Evolutionary conservation across 2,888 invertebrate genomes (phyloP), one percentile per base, ranked within the genome.

Genomic region (Torymus auratus): DNA sequence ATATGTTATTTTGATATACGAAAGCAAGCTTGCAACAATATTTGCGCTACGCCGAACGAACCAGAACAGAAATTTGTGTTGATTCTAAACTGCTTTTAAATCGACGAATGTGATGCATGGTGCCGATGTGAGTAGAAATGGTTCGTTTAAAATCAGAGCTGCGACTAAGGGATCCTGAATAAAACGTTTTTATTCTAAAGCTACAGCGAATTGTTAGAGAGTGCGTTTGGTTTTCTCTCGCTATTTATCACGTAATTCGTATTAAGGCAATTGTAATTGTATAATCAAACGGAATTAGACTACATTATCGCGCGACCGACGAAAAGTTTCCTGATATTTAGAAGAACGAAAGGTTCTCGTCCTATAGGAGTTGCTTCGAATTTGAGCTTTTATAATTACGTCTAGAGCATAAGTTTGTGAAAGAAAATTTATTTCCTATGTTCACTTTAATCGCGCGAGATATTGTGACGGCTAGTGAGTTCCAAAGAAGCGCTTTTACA

Each of bases 401-500:
- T 55, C 20, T 81, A 81, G 69, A 15, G 60, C 61, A 15, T 81
- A 78, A 55, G 12, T 61, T 65, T 50, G 41, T 41, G 11, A 64
- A 68, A 17, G 52, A 15, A 75, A 75, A 76, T 75, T 75, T 10
- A 28, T 79, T 76, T 82, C 72, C 79, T 79, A 82, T 78, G 64
- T 68, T 75, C 72, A 71, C 62, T 75, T 60, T 68, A 17, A 82
- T 75, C 55, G 68, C 20, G 69, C 28, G 69, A 79, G 72, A 60
- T 76, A 69, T 78, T 76, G 74, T 71, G 73, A 82, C 79, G 81
- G 83, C 83, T 83, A 83, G 83, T 83, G 83, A 83, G 82, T 83
- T 83, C 83, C 83, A 83, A 83, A 82, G 82, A 82, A 82, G 82
- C 53, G 55, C 82, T 80, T 82, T 79, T 76, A 72, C 41, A 68